Evolutionary conservation across 2,113 vertebrate genomes (phyloP).

Genomic region (Solenodon paradoxus): DNA sequence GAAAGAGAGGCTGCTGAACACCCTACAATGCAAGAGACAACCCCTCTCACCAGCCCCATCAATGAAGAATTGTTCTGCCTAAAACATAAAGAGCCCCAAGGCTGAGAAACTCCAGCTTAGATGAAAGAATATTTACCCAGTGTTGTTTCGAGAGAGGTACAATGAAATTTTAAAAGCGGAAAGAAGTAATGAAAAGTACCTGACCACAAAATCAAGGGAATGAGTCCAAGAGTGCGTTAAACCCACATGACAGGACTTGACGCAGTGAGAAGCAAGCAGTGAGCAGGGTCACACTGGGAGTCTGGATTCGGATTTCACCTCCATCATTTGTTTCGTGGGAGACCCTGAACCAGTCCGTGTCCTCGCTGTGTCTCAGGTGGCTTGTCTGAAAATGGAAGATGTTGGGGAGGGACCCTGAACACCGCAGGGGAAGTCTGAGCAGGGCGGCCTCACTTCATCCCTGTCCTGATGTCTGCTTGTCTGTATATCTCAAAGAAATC

Average conservation of each 20-base stretch:
- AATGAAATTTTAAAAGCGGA: not conserved
- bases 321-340: not conserved
- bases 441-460: rapidly evolving
- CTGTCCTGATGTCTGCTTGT: not conserved
- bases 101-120: not conserved
- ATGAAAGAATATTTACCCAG: not conserved
- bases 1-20: too few relatives aligned
- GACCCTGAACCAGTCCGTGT: not conserved
- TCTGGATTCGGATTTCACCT: not conserved
- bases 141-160: not conserved
- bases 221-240: not conserved
- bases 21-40: not conserved
- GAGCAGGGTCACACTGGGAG: too few relatives aligned
- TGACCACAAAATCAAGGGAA: not conserved
- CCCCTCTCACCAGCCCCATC: rapidly evolving
- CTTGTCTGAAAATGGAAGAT: too few relatives aligned
- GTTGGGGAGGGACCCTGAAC: not conserved
- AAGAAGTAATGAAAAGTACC: not conserved
- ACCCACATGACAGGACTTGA: too few relatives aligned
- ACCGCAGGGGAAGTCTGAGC: not conserved
- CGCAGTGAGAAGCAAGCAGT: not conserved
- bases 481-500: not conserved
- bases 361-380: not conserved
- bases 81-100: not conserved
- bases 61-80: not conserved